Evolutionary conservation across 1,140 invertebrate species (phyloP).

Genomic region (Asbolus verrucosus): DNA sequence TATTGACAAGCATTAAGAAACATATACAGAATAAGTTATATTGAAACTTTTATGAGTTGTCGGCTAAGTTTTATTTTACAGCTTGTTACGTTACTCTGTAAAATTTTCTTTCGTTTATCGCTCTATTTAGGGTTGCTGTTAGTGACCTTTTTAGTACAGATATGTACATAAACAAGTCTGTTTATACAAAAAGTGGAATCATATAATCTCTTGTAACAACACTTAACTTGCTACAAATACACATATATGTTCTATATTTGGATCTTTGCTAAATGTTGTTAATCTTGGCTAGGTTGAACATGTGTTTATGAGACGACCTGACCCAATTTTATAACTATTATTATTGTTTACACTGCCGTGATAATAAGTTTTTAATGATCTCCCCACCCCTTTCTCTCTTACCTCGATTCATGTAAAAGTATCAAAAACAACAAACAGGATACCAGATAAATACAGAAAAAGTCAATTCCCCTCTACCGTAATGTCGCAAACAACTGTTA

Average conservation of each 20-base stretch:
- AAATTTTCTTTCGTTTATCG: too few species aligned
- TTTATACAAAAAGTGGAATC: background rate
- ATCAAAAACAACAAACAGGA: constrained; percentile 12
- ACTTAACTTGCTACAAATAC: background rate
- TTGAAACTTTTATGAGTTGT: too few species aligned
- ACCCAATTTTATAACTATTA: constrained; percentile 19
- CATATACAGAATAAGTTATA: too few species aligned
- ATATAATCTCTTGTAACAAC: background rate
- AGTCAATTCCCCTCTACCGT: too few species aligned
- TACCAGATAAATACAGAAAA: background rate
- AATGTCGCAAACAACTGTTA: background rate
- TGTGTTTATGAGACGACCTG: constrained; percentile 15
- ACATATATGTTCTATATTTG: constrained; percentile 7
- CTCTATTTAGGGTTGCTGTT: too few species aligned
- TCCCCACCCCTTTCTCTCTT: background rate
- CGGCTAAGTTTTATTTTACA: too few species aligned
- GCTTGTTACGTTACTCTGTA: too few species aligned
- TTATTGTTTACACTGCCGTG: constrained; percentile 11
- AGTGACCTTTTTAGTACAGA: too few species aligned
- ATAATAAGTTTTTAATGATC: background rate
- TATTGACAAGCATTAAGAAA: too few species aligned
- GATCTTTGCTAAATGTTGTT: constrained; percentile 12
- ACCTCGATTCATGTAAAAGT: background rate
- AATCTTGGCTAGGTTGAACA: constrained; percentile 24
- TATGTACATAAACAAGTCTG: background rate